Evolutionary conservation across 2,797 vertebrate genomes (phyloP), one percentile per base, ranked within the genome.

Genomic region (Ammospiza maritima): DNA sequence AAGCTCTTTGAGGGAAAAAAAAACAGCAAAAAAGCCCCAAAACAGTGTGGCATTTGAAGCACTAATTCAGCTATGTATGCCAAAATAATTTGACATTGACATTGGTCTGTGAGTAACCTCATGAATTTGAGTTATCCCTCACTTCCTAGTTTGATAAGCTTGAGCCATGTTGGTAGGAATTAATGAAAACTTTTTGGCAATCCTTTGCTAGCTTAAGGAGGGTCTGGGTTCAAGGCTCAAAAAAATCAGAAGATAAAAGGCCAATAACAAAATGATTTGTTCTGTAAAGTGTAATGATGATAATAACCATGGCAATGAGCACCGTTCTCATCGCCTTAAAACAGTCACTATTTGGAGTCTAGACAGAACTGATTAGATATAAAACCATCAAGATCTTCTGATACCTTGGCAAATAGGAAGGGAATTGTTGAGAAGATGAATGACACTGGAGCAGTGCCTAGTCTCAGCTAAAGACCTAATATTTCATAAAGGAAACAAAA

Each of bases 371-470:
- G 91, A 96, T 97, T 95, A 97, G 93, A 96, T 96, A 96, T 74
- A 92, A 95, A 81, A 32, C 77, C 69, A 92, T 94, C 96, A 72
- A 95, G 95, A 91, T 89, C 91, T 96, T 91, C 86, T 90, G 96
- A 95, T 91, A 94, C 84, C 65, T 93, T 94, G 95, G 94, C 81
- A 82, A 96, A 79, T 61, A 94, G 79, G 86, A 72, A 86, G 93
- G 96, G 94, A 96, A 97, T 96, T 94, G 96, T 71, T 96, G 85
- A 85, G 91, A 96, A 97, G 96, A 97, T 76, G 95, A 97, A 98
- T 96, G 96, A 97, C 66, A 86, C 76, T 98, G 98, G 98, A 98
- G 79, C 66, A 73, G 79, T 86, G 98, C 98, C 98, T 96, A 91
- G 96, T 42, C 87, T 91, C 94, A 91, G 96, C 94, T 75, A 96